Evolutionary conservation across 2,888 invertebrate species (phyloP).

Genomic region (Sarcophaga variegata): DNA sequence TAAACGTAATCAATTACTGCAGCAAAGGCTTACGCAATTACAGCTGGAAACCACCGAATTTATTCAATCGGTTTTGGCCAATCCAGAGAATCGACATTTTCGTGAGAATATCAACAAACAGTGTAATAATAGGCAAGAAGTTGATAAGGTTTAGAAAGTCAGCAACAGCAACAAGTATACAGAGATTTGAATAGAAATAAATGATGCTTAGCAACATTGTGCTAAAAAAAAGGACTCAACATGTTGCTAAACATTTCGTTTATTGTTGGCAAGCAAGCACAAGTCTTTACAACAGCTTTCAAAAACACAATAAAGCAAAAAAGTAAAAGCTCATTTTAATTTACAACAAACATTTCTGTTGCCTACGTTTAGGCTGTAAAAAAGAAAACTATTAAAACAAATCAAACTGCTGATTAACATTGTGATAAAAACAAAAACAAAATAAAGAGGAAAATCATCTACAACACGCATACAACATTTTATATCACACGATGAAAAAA

Average conservation of each 20-base stretch:
- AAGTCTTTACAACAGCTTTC: not conserved
- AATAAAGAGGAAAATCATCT: not conserved
- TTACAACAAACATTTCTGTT: conserved; percentile 21
- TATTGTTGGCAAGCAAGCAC: conserved; percentile 2
- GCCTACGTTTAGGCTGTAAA: conserved; percentile 51
- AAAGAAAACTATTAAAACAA: conserved; percentile 3
- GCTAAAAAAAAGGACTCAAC: not conserved
- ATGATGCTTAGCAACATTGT: not conserved
- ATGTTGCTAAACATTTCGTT: conserved; percentile 36
- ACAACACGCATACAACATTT: too few species aligned
- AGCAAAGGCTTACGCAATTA: conserved; percentile 84
- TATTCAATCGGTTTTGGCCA: conserved; percentile 84
- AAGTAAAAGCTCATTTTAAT: conserved; percentile 12
- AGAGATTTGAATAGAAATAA: not conserved
- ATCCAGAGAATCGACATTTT: conserved; percentile 81
- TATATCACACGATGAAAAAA: too few species aligned
- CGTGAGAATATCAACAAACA: conserved; percentile 74
- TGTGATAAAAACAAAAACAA: conserved; percentile 20
- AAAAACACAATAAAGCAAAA: conserved; percentile 17
- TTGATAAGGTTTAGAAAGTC: conserved; percentile 18
- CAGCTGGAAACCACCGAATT: conserved; percentile 86
- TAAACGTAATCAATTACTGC: conserved; percentile 85
- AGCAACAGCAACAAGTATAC: not conserved
- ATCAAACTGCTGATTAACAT: conserved; percentile 19
- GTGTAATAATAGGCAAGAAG: conserved; percentile 49